Evolutionary conservation across 2,797 vertebrate genomes (phyloP).

Genomic region (Hoplostethus mediterraneus): DNA sequence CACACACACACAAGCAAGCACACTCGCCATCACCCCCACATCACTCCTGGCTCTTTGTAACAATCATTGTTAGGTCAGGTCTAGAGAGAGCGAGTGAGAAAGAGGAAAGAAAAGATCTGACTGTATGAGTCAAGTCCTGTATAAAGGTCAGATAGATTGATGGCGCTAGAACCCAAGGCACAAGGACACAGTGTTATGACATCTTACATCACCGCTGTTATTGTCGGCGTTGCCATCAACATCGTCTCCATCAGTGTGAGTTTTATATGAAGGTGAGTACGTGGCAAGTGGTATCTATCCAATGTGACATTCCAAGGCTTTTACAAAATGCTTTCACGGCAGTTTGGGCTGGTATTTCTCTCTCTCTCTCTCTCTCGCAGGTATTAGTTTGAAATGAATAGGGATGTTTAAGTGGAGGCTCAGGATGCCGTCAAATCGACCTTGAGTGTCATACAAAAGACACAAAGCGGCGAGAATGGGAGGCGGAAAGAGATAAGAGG

Average conservation of each 20-base stretch:
- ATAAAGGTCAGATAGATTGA: conserved; percentile 77
- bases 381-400: conserved; percentile 75
- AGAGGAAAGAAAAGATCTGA: conserved; percentile 51
- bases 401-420: conserved; percentile 77
- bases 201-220: conserved; percentile 70
- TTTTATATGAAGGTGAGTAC: conserved; percentile 68
- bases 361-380: conserved; percentile 27
- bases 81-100: conserved; percentile 52
- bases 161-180: conserved; percentile 37
- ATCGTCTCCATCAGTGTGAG: conserved; percentile 49
- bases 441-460: conserved; percentile 82
- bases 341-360: conserved; percentile 63
- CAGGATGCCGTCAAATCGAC: conserved; percentile 76
- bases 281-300: conserved; percentile 59
- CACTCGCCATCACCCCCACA: neutral
- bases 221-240: conserved; percentile 58
- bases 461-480: conserved; percentile 72
- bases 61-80: conserved; percentile 59
- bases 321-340: conserved; percentile 71
- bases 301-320: conserved; percentile 67
- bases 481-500: conserved; percentile 78
- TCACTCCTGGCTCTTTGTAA: conserved; percentile 38
- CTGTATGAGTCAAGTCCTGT: conserved; percentile 45
- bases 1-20: neutral
- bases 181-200: conserved; percentile 73